Evolutionary conservation across 2,888 invertebrate species (phyloP).

Genomic region (Acanthosepion lycidas): DNA sequence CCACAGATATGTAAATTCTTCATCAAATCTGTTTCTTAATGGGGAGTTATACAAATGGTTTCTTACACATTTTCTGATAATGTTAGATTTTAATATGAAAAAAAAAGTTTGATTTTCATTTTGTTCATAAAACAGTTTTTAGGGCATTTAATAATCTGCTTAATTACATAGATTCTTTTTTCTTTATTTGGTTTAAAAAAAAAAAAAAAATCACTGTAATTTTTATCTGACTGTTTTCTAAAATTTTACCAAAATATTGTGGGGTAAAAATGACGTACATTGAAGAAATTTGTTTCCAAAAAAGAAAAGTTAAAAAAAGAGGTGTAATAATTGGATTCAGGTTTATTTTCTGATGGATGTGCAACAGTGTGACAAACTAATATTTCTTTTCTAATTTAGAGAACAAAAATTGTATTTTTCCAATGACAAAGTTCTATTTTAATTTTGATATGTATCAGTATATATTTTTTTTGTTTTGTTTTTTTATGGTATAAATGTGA

Average conservation of each 20-base stretch:
- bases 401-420: not conserved
- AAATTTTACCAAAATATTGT: not conserved
- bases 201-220: too few relatives aligned
- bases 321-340: not conserved
- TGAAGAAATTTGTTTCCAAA: not conserved
- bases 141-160: too few relatives aligned
- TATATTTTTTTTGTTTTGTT: not conserved
- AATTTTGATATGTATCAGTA: not conserved
- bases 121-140: too few relatives aligned
- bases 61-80: too few relatives aligned
- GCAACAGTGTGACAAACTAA: not conserved
- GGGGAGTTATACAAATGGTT: too few relatives aligned
- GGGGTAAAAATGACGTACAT: not conserved
- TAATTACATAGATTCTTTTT: too few relatives aligned
- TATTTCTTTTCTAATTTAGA: not conserved
- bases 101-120: too few relatives aligned
- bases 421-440: not conserved
- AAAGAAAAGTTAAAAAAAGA: not conserved
- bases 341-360: not conserved
- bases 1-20: too few relatives aligned
- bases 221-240: not conserved
- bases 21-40: too few relatives aligned
- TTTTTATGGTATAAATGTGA: not conserved
- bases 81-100: too few relatives aligned
- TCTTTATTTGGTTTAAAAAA: too few relatives aligned